Evolutionary conservation across 1,140 invertebrate genomes (phyloP).

Genomic region (Pogonus chalceus): DNA sequence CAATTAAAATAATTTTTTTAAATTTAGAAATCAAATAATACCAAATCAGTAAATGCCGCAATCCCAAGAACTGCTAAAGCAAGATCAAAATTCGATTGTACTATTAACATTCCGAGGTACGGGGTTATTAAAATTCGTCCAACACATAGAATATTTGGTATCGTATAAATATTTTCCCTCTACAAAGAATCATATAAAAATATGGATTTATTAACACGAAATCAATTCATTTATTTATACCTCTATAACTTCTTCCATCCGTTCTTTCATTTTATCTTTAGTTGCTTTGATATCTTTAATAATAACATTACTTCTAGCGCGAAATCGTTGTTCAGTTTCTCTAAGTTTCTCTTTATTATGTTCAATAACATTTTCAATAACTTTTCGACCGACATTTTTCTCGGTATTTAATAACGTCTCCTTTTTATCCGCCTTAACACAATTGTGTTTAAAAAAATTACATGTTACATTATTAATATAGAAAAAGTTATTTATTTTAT

Average conservation of each 20-base stretch:
- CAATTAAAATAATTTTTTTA: no score
- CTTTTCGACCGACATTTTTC: neutral
- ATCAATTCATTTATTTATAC: constrained; percentile 26
- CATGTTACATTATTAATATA: no score
- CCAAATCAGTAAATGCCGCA: constrained; percentile 78
- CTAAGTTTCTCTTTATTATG: constrained; percentile 46
- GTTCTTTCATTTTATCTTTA: constrained; percentile 45
- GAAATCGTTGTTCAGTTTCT: constrained; percentile 44
- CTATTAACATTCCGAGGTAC: constrained; percentile 67
- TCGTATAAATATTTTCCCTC: constrained; percentile 85
- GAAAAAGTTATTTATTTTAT: no score
- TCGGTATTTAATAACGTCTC: neutral
- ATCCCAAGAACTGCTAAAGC: constrained; percentile 64
- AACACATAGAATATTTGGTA: constrained; percentile 84
- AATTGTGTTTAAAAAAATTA: no score
- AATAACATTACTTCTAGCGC: constrained; percentile 45
- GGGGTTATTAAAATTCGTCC: constrained; percentile 76
- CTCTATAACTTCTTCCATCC: constrained; percentile 57
- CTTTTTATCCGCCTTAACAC: constrained; percentile 1
- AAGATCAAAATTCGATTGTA: constrained; percentile 61
- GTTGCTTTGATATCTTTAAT: constrained; percentile 58
- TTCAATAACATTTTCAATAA: constrained; percentile 28
- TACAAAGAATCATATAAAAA: constrained; percentile 37
- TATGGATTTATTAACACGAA: neutral
- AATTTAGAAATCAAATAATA: constrained; percentile 40